Evolutionary conservation across 1,140 invertebrate genomes (phyloP).

Genomic region (Cotesia glomerata): DNA sequence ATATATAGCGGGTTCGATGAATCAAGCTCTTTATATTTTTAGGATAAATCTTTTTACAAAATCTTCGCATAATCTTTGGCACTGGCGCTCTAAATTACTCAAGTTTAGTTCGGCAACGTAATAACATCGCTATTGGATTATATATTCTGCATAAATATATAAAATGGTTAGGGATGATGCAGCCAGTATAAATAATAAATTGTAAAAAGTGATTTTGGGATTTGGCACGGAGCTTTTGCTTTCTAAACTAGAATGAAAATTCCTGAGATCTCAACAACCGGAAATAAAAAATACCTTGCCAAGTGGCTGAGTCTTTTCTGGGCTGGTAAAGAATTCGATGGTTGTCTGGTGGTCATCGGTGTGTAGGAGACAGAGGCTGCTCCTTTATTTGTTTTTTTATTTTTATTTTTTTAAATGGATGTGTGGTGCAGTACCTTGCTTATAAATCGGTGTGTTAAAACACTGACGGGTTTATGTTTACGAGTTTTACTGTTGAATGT

Average conservation of each 20-base stretch:
- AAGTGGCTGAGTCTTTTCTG: neutral
- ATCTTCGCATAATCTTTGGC: neutral
- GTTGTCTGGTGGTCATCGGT: neutral
- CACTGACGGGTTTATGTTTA: constrained; percentile 14
- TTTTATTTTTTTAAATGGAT: neutral
- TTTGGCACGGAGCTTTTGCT: neutral
- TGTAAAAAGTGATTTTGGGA: neutral
- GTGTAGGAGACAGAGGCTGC: no score
- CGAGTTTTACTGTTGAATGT: constrained; percentile 17
- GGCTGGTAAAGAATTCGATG: constrained; percentile 17
- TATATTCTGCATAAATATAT: no score
- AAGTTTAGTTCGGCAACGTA: neutral
- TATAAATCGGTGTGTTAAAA: neutral
- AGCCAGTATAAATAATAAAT: neutral
- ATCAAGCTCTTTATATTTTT: constrained; percentile 2
- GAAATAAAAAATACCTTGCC: constrained; percentile 15
- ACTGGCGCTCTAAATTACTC: neutral
- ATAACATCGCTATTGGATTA: no score
- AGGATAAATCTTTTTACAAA: neutral
- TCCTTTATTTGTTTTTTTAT: neutral
- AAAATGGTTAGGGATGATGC: no score
- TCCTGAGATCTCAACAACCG: constrained; percentile 13
- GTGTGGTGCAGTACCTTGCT: no score
- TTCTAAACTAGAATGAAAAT: constrained; percentile 21
- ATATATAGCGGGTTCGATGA: neutral